phyloP scores from a whole-genome alignment of 2,113 vertebrate species.

The Agelaius phoeniceus region DNA sequence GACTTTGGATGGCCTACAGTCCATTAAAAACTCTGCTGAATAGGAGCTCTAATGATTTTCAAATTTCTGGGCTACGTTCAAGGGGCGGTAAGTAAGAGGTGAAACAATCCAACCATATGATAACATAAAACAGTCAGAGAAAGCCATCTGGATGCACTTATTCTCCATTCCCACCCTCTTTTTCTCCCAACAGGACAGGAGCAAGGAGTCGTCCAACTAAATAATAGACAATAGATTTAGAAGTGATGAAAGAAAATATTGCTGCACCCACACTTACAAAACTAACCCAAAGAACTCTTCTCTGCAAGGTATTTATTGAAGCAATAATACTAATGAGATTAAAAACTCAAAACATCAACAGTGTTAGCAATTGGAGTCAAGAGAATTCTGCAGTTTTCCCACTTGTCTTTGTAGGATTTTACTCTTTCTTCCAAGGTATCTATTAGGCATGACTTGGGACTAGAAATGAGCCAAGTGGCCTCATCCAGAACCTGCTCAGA shows the following conservation, averaged over 20 bases:
- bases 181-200: conserved; percentile 35
- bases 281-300: neutral
- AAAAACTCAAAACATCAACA: conserved; percentile 22
- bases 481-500: neutral
- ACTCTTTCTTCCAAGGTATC: neutral
- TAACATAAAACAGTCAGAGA: conserved; percentile 16
- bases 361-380: neutral
- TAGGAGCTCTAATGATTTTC: neutral
- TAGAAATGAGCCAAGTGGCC: neutral
- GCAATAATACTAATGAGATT: conserved; percentile 21
- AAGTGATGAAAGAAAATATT: conserved; percentile 35
- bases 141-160: conserved; percentile 54
- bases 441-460: neutral
- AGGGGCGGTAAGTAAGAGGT: neutral
- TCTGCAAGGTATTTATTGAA: conserved; percentile 35
- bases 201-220: neutral
- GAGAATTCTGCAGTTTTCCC: neutral
- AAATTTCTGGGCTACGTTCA: neutral
- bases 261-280: neutral
- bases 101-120: neutral
- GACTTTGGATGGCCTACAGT: neutral
- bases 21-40: neutral
- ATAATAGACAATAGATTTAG: conserved; percentile 32
- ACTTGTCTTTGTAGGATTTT: neutral
- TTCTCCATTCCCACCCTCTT: conserved; percentile 2